Base-by-base conservation (phyloP, 2,888 invertebrate genomes). In the Monopis laevigella region DNA sequence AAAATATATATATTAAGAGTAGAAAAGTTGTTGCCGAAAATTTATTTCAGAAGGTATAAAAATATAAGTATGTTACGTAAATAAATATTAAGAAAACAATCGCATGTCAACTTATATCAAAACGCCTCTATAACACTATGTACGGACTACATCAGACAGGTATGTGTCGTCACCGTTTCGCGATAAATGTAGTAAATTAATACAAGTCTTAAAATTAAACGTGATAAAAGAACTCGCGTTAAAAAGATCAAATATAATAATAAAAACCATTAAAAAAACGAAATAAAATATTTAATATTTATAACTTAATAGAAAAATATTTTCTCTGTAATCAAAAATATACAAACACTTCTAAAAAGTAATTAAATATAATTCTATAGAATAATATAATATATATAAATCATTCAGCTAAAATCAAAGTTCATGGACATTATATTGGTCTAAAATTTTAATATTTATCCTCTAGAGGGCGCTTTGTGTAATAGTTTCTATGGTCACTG, bases 241-340 rank as follows among this genome's bases (percentile, higher is more conserved):
- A 29, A 29, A 29, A 29, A 8, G 24, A 21, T 7, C 24, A 21
- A 21, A n/a, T 8, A 51, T 51, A 52, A 45, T 45, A 49, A 54
- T 35, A 42, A 45, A 12, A 13, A 7, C 6, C 12, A 34, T 29
- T 29, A 26, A 1, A 39, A 7, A 26, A 48, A 50, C 39, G 42
- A 45, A 48, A 46, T 46, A 41, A 43, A 39, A 43, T 46, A 51
- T 49, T 49, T 47, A 47, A 49, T 51, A 46, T 44, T 45, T 47
- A 42, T 40, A 50, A 44, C 42, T 45, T 44, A 42, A 46, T 43
- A 47, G 46, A 46, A 50, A 44, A 42, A 34, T 46, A n/a, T 29
- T 29, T 11, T 11, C 46, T 51, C 59, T 58, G 63, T 55, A 65
- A 57, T 65, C 69, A 72, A 72, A 75, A 71, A 75, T 71, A 71